A percentile compares a stretch with the other conserved stretches of the same genome.
Evolutionary conservation across 2,113 vertebrate species (phyloP).

Genomic region (Clarias batrachus): DNA sequence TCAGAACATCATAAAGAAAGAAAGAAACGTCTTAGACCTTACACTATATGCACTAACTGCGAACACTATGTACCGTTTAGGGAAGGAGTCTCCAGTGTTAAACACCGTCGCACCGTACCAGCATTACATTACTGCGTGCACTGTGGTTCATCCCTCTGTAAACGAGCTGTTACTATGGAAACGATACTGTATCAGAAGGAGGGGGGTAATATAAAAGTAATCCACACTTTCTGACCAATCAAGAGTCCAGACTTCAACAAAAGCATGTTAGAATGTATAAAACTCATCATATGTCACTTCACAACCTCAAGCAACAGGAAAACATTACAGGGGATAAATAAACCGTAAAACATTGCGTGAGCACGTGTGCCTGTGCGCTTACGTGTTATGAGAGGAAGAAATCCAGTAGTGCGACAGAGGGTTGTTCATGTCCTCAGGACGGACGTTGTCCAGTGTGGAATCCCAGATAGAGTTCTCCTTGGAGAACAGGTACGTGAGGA

Average conservation of each 20-base stretch:
- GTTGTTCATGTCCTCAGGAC: slow-evolving; percentile 91
- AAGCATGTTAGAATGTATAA: neutral
- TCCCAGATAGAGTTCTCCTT: slow-evolving; percentile 98
- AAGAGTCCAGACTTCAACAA: neutral
- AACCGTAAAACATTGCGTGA: neutral
- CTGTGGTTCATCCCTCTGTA: no score
- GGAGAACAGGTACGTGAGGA: slow-evolving; percentile 96
- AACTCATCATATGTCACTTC: neutral
- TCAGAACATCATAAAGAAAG: no score
- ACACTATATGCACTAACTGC: no score
- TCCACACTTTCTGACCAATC: neutral
- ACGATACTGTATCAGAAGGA: neutral
- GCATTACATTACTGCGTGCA: no score
- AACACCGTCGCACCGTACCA: no score
- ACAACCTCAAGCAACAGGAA: neutral
- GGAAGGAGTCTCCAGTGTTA: no score
- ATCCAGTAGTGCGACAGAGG: slow-evolving; percentile 99
- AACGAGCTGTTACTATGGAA: neutral
- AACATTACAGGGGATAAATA: neutral
- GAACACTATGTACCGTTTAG: no score
- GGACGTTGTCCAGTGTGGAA: slow-evolving; percentile 81
- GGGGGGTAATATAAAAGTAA: neutral
- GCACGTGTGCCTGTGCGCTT: slow-evolving; percentile 61
- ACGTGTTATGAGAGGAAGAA: slow-evolving; percentile 99
- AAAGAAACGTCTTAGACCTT: no score